A percentile compares a stretch with the other conserved stretches of the same genome.
phyloP scores from a whole-genome alignment of 2,797 vertebrate species.

The Muraenolepis orangiensis region DNA sequence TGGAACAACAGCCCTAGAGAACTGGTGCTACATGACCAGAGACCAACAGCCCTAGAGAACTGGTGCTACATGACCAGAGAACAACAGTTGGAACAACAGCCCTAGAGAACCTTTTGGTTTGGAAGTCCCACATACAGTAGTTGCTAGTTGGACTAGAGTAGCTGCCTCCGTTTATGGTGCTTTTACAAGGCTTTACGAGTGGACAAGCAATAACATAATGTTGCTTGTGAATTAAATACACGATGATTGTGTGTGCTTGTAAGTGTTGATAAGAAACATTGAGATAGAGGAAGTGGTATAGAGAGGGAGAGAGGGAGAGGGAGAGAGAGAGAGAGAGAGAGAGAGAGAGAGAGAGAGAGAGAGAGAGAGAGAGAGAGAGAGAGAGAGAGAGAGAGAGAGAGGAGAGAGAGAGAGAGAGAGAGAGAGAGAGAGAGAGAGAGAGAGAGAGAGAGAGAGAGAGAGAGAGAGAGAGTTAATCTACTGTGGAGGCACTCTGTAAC shows the following conservation, averaged over 20 bases:
- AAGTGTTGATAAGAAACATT: background rate
- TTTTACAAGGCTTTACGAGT: too few species aligned
- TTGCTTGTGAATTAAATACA: background rate
- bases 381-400: constrained; percentile 3
- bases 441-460: constrained; percentile 14
- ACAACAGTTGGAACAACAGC: too few species aligned
- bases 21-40: too few species aligned
- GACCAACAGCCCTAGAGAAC: too few species aligned
- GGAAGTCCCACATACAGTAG: too few species aligned
- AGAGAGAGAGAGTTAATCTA: background rate
- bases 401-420: background rate
- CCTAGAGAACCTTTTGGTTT: too few species aligned
- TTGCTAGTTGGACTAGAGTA: too few species aligned
- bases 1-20: too few species aligned
- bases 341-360: constrained; percentile 1
- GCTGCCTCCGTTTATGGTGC: too few species aligned
- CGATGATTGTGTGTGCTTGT: background rate
- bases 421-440: background rate
- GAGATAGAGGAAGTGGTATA: background rate
- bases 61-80: too few species aligned
- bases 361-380: constrained; percentile 14
- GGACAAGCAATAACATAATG: too few species aligned
- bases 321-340: constrained; percentile 5
- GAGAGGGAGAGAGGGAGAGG: background rate
- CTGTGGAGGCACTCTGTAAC: background rate